phyloP scores from a whole-genome alignment of 2,113 vertebrate genomes.

The Toxotes chatareus region DNA sequence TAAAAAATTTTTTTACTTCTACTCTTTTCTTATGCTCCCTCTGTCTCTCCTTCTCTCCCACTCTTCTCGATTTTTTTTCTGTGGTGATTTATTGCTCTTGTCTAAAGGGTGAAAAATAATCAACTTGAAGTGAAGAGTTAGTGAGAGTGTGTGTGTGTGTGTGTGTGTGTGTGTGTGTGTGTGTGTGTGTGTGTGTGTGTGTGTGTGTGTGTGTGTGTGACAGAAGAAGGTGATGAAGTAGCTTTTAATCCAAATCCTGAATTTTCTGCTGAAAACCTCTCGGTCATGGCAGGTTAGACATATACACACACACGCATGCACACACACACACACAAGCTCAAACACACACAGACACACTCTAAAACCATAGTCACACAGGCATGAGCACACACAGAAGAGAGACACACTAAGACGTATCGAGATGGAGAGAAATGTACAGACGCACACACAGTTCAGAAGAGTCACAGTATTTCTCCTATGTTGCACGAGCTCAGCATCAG shows the following conservation, averaged over 20 bases:
- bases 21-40: constrained; percentile 29
- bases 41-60: constrained; percentile 14
- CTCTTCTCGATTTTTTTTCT: constrained; percentile 64
- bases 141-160: constrained; percentile 47
- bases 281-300: constrained; percentile 69
- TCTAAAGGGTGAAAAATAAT: constrained; percentile 82
- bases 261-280: constrained; percentile 74
- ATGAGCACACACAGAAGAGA: constrained; percentile 37
- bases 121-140: constrained; percentile 77
- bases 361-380: constrained; percentile 30
- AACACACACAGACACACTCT: constrained; percentile 20
- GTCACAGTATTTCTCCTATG: constrained; percentile 59
- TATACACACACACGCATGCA: constrained; percentile 31
- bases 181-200: constrained; percentile 14
- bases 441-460: constrained; percentile 43
- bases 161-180: constrained; percentile 32
- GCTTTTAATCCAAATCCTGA: constrained; percentile 80
- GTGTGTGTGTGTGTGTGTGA: constrained; percentile 25
- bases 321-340: background rate
- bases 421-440: constrained; percentile 20
- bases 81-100: constrained; percentile 78
- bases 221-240: constrained; percentile 75
- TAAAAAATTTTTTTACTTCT: constrained; percentile 15
- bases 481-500: constrained; percentile 76
- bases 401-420: constrained; percentile 22